Percentiles rank a stretch among this genome's conserved stretches.
phyloP scores from a whole-genome alignment of 2,888 invertebrate genomes.

The Pteria penguin region DNA sequence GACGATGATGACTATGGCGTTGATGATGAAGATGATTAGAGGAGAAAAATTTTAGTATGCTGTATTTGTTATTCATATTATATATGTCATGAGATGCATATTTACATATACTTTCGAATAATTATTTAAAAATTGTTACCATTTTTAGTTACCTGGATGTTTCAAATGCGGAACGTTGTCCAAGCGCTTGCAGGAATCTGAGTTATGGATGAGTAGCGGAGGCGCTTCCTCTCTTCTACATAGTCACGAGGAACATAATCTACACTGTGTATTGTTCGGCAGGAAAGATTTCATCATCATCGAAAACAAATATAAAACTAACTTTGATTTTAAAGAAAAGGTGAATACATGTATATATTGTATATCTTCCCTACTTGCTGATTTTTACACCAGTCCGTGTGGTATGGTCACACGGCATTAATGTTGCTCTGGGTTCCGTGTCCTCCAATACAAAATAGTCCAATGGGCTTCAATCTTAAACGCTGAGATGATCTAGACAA shows the following conservation, averaged over 20 bases:
- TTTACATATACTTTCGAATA: neutral
- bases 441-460: too few species aligned
- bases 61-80: too few species aligned
- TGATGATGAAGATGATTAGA: too few species aligned
- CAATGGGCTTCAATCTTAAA: too few species aligned
- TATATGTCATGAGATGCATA: neutral
- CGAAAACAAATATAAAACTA: conserved; percentile 64
- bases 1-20: too few species aligned
- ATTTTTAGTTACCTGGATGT: conserved; percentile 74
- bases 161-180: conserved; percentile 73
- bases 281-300: conserved; percentile 80
- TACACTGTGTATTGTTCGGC: conserved; percentile 79
- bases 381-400: too few species aligned
- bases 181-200: conserved; percentile 72
- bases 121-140: neutral
- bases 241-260: conserved; percentile 78
- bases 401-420: too few species aligned
- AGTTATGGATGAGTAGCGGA: conserved; percentile 79
- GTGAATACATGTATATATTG: conserved; percentile 49
- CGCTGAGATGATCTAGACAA: neutral
- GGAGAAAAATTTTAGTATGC: too few species aligned
- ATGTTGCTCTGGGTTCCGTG: too few species aligned
- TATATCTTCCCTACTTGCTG: neutral
- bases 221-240: conserved; percentile 77
- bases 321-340: conserved; percentile 62